phyloP scores from a whole-genome alignment of 2,797 vertebrate genomes.

The Todus mexicanus region DNA sequence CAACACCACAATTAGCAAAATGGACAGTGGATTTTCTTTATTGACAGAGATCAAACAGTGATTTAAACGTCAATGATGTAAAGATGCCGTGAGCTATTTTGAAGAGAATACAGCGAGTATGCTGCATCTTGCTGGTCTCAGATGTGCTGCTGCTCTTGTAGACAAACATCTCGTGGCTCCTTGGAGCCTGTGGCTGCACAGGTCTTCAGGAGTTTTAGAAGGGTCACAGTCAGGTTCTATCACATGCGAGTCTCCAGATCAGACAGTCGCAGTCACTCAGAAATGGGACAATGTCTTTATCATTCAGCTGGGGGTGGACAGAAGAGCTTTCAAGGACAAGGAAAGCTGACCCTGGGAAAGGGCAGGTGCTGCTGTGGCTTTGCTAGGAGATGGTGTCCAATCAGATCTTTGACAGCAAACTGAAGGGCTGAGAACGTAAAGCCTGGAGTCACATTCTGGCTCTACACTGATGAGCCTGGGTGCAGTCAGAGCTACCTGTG shows the following conservation, averaged over 20 bases:
- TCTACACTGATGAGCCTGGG: no score
- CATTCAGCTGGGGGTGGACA: fast-evolving
- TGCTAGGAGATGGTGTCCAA: background rate
- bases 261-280: background rate
- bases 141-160: background rate
- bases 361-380: background rate
- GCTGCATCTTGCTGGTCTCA: background rate
- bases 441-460: background rate
- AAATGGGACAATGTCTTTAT: no score
- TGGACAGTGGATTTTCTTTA: background rate
- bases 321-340: background rate
- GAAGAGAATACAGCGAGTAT: background rate
- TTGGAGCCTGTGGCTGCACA: background rate
- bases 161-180: background rate
- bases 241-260: background rate
- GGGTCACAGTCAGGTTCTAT: background rate
- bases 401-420: background rate
- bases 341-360: background rate
- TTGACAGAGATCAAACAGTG: background rate
- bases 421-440: background rate
- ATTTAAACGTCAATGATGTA: background rate
- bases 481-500: background rate
- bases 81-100: fast-evolving
- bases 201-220: background rate
- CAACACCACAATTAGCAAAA: background rate